A percentile compares a stretch with the other conserved stretches of the same genome.
phyloP scores from a whole-genome alignment of 2,888 invertebrate genomes.

The Leucozona laternaria region DNA sequence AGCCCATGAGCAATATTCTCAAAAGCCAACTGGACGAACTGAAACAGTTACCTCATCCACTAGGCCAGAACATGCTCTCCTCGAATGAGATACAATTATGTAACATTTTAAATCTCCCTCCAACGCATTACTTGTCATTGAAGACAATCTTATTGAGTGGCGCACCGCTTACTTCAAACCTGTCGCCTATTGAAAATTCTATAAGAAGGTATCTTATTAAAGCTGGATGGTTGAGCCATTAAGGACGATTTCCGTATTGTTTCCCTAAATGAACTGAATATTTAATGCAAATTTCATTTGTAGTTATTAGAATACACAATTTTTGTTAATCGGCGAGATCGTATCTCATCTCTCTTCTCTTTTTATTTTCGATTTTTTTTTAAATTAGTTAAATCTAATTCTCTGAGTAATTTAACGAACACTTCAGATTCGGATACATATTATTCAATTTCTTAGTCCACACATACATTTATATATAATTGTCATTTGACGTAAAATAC shows the following conservation, averaged over 20 bases:
- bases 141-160: constrained; percentile 91
- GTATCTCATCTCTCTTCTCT: too few species aligned
- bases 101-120: constrained; percentile 90
- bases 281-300: constrained; percentile 3
- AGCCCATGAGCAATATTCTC: constrained; percentile 85
- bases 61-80: constrained; percentile 86
- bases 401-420: constrained; percentile 20
- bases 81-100: constrained; percentile 90
- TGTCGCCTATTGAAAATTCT: constrained; percentile 81
- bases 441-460: neutral
- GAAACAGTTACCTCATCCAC: constrained; percentile 80
- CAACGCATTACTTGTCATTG: constrained; percentile 94
- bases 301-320: constrained; percentile 10
- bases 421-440: neutral
- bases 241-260: constrained; percentile 18
- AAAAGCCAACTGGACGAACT: constrained; percentile 82
- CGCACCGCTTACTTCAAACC: constrained; percentile 79
- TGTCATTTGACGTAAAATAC: constrained; percentile 20
- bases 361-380: constrained; percentile 16
- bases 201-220: constrained; percentile 84
- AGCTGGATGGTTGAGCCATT: constrained; percentile 83
- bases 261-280: constrained; percentile 39
- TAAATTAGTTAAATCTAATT: constrained; percentile 12
- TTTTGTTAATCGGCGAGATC: constrained; percentile 65
- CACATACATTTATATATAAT: neutral